A percentile compares a stretch with the other conserved stretches of the same genome.
phyloP scores from a whole-genome alignment of 2,113 vertebrate genomes.

The Nanorana parkeri region DNA sequence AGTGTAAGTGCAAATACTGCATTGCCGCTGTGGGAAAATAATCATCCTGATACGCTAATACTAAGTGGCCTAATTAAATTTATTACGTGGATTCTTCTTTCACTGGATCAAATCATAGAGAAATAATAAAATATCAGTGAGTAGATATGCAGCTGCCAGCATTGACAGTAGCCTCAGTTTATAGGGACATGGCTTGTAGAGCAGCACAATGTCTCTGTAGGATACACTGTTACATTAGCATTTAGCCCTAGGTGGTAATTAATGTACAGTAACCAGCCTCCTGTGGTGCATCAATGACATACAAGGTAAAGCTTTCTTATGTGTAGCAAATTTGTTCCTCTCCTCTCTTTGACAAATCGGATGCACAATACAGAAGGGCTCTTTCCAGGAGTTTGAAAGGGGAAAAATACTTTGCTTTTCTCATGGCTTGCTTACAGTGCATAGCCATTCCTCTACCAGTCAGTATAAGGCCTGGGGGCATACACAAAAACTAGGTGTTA shows the following conservation, averaged over 20 bases:
- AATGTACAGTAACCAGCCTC: conserved; percentile 17
- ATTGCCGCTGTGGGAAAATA: too few relatives aligned
- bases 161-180: neutral
- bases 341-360: neutral
- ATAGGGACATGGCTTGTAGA: neutral
- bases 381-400: neutral
- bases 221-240: conserved; percentile 33
- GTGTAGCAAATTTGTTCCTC: neutral
- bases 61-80: neutral
- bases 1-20: too few relatives aligned
- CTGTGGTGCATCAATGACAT: neutral
- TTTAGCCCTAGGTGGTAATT: conserved; percentile 35
- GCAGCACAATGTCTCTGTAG: conserved; percentile 10
- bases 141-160: neutral
- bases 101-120: neutral
- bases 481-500: too few relatives aligned
- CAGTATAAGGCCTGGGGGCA: too few relatives aligned
- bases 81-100: neutral
- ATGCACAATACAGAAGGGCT: neutral
- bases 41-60: neutral
- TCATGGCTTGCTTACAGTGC: too few relatives aligned
- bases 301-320: conserved; percentile 22
- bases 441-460: too few relatives aligned
- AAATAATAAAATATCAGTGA: neutral
- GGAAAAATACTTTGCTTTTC: neutral